Percentiles rank a stretch among this genome's conserved stretches.
Evolutionary conservation across 1,140 invertebrate genomes (phyloP).

Genomic region (Bombus superbus): DNA sequence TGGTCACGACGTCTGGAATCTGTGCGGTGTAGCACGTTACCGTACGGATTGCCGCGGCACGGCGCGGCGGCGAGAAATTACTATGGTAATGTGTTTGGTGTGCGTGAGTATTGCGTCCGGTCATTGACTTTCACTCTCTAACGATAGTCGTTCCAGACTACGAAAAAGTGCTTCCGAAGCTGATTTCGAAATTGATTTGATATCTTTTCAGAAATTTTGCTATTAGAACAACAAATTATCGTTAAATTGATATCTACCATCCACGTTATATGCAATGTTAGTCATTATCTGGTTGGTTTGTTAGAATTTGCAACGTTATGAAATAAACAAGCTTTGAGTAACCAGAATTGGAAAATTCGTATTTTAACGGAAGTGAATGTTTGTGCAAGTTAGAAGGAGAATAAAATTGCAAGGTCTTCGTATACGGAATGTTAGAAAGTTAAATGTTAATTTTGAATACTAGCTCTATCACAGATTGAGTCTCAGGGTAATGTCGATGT

Average conservation of each 20-base stretch:
- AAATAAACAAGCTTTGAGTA: not conserved
- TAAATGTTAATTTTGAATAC: not conserved
- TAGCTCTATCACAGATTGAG: slow-evolving; percentile 13
- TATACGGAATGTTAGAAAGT: not conserved
- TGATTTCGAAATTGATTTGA: slow-evolving; percentile 29
- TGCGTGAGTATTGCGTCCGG: slow-evolving; percentile 75
- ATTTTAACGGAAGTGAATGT: not conserved
- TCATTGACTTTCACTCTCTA: slow-evolving; percentile 64
- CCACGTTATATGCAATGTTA: not conserved
- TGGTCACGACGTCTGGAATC: slow-evolving; percentile 38
- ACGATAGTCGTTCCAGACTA: slow-evolving; percentile 33
- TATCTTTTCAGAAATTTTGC: not conserved
- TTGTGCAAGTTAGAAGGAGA: no score
- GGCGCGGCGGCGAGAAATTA: slow-evolving; percentile 58
- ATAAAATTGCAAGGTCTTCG: not conserved
- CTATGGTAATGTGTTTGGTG: slow-evolving; percentile 72
- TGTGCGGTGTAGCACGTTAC: slow-evolving; percentile 43
- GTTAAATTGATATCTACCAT: not conserved
- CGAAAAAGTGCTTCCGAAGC: slow-evolving; percentile 25
- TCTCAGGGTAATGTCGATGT: not conserved
- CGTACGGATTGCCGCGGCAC: slow-evolving; percentile 16
- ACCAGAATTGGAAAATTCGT: not conserved
- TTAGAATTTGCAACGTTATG: not conserved
- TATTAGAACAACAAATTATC: not conserved
- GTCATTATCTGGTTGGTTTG: not conserved